Base-by-base conservation (phyloP, 2,797 vertebrate species). In the Chanos chanos region DNA sequence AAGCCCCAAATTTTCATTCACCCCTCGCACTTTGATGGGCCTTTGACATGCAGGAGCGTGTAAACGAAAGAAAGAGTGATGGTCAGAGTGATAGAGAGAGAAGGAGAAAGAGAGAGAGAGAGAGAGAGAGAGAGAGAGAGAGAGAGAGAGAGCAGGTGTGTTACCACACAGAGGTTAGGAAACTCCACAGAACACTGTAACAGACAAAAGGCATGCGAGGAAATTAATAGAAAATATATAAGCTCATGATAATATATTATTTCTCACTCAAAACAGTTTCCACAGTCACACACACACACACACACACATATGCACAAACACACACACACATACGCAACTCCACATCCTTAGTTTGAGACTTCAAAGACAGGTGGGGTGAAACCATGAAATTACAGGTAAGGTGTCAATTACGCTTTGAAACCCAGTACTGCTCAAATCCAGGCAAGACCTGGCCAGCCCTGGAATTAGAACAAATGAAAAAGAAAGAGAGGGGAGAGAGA, bases 351-450 rank as follows among this genome's bases (percentile, higher is more conserved):
- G 80, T 79, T 80, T 78, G 85, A 87, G 85, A 90, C 89, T 89
- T 91, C 89, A 91, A 91, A 90, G 87, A 80, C 85, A 89, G 86
- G 83, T 87, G 81, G 86, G 90, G 87, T 86, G 85, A 90, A 91
- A 89, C 89, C 88, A 85, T 89, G 80, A 89, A 91, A 90, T 91
- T 90, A 91, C 87, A 90, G 87, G 83, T 85, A 89, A 87, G 89
- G 89, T 91, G 87, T 91, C 89, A 89, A 88, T 89, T 89, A 90
- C 87, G 84, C 89, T 90, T 89, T 90, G 88, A 91, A 90, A 89
- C 86, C 83, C 82, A 85, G 86, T 82, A 86, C 87, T 83, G 85
- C 85, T 82, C 83, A 86, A 87, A 89, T 82, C 85, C 86, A 87
- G 88, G 86, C 89, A 90, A 90, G 89, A 90, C 87, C 77, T 59